Percentiles rank a stretch among this genome's conserved stretches.
These are phyloP conservation scores for Tetramorium bicarinatum DNA, from an alignment of 2,888 invertebrate genomes.

Conservation along the genomic window DNA sequence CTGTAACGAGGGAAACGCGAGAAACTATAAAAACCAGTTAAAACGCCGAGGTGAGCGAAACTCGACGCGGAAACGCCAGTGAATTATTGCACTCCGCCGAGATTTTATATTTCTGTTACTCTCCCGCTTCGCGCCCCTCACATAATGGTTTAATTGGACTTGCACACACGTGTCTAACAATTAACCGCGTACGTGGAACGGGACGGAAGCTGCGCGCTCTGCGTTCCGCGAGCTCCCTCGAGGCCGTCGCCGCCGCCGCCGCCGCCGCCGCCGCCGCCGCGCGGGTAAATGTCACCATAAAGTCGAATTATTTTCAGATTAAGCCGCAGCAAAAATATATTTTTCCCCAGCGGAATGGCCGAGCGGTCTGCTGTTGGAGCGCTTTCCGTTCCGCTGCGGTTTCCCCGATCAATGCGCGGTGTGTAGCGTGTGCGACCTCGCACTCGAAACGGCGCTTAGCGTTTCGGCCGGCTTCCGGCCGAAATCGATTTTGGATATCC, in stretches of 20 bases:
- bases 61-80: conserved; percentile 75
- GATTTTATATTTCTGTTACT: conserved; percentile 77
- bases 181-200: conserved; percentile 73
- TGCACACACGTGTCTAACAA: conserved; percentile 77
- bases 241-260: conserved; percentile 44
- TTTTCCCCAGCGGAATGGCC: conserved; percentile 45
- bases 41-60: conserved; percentile 72
- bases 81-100: conserved; percentile 77
- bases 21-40: conserved; percentile 72
- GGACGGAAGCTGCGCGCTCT: conserved; percentile 37
- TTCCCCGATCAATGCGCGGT: conserved; percentile 27
- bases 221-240: conserved; percentile 51
- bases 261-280: conserved; percentile 40
- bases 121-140: conserved; percentile 58
- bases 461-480: conserved; percentile 17
- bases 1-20: conserved; percentile 65
- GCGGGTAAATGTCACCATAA: conserved; percentile 74
- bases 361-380: conserved; percentile 29
- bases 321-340: conserved; percentile 69
- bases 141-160: conserved; percentile 81
- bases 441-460: conserved; percentile 13
- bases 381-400: conserved; percentile 33
- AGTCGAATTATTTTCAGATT: conserved; percentile 79
- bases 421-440: conserved; percentile 15
- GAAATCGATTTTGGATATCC: conserved; percentile 24